These are phyloP conservation scores for Cotesia chilonis DNA, from an alignment of 1,140 invertebrate species.

Conservation along the genomic window DNA sequence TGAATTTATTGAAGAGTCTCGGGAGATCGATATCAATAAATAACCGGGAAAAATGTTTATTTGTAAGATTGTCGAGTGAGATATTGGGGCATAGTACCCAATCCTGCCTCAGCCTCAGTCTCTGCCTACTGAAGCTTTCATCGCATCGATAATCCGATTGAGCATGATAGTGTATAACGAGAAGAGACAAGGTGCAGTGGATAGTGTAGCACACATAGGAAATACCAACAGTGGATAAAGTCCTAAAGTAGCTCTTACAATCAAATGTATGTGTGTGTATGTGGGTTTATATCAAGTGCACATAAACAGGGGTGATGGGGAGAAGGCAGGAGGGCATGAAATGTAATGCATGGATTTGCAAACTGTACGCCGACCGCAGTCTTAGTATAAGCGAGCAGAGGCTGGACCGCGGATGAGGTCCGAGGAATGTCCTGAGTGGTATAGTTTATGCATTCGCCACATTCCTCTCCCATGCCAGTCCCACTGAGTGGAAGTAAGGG, in stretches of 20 bases:
- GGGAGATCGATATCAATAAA: not conserved
- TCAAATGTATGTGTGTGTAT: not conserved
- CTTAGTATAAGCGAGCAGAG: not conserved
- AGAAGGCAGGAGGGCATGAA: no score
- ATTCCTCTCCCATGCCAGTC: constrained; percentile 63
- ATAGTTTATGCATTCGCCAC: constrained; percentile 64
- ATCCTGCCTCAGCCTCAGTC: no score
- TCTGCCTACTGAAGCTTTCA: no score
- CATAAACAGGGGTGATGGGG: not conserved
- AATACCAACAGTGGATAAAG: not conserved
- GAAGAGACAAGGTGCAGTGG: not conserved
- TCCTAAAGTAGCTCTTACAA: not conserved
- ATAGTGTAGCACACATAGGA: constrained; percentile 10
- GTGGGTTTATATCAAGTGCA: constrained; percentile 23
- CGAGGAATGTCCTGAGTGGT: constrained; percentile 56
- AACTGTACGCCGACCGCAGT: constrained; percentile 32
- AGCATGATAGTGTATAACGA: no score
- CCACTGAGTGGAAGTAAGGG: constrained; percentile 5
- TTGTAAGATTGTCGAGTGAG: constrained; percentile 27
- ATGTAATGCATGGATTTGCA: constrained; percentile 36
- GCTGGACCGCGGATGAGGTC: constrained; percentile 34
- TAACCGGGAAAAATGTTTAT: not conserved
- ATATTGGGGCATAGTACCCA: not conserved
- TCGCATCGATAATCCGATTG: constrained; percentile 17
- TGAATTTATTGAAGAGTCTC: no score